Conservation (phyloP, 2,113 vertebrate genomes). For the Sander vitreus region DNA sequence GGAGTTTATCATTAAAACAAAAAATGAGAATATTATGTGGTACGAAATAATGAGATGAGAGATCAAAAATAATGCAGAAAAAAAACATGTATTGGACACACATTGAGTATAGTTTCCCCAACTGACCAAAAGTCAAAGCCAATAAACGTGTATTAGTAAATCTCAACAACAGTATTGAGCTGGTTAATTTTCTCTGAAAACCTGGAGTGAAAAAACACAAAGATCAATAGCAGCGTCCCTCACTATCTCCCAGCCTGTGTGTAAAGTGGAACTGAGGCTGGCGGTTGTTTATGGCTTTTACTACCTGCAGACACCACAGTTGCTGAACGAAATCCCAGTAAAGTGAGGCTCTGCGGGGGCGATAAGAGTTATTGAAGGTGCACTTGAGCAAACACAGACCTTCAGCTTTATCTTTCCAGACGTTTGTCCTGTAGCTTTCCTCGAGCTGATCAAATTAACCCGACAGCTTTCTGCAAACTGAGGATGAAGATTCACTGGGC, state of each 20-base stretch:
- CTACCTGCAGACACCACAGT: slow-evolving; percentile 24
- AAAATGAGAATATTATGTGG: neutral
- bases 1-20: neutral
- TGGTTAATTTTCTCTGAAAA: slow-evolving; percentile 1
- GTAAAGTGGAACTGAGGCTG: slow-evolving; percentile 4
- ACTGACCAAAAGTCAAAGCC: slow-evolving; percentile 31
- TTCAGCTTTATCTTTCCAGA: slow-evolving; percentile 14
- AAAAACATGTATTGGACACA: neutral
- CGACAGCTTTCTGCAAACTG: neutral
- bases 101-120: slow-evolving; percentile 1
- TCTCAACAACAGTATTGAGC: slow-evolving; percentile 17
- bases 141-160: slow-evolving; percentile 19
- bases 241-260: neutral
- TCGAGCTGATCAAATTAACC: slow-evolving; percentile 9
- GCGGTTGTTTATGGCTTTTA: slow-evolving; percentile 22
- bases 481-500: neutral
- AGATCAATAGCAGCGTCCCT: slow-evolving; percentile 34
- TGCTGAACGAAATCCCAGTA: slow-evolving; percentile 19
- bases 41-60: neutral
- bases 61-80: slow-evolving; percentile 11
- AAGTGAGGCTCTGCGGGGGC: slow-evolving; percentile 6
- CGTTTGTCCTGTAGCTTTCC: neutral
- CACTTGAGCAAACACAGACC: slow-evolving; percentile 26
- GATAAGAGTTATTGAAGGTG: slow-evolving; percentile 48
- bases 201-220: neutral